A percentile compares a stretch with the other conserved stretches of the same genome.
Conservation (phyloP, 1,140 invertebrate genomes). For the Melanaphis sacchari region DNA sequence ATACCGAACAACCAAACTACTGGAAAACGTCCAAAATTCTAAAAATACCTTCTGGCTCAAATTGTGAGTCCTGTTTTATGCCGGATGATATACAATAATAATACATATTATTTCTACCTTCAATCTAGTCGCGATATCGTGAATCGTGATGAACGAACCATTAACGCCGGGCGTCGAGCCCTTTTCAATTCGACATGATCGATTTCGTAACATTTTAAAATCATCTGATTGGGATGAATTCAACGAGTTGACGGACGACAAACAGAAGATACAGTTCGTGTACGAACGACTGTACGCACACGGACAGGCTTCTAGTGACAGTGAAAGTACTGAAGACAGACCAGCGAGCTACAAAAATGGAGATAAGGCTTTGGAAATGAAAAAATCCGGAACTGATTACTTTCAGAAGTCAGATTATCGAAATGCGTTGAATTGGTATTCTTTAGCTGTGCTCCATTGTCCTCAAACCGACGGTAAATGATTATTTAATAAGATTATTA, state of each 20-base stretch:
- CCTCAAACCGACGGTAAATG: constrained; percentile 26
- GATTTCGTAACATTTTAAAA: background rate
- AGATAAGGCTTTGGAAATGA: background rate
- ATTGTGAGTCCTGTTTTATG: background rate
- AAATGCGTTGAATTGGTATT: constrained; percentile 8
- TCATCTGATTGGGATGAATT: background rate
- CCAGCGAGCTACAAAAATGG: background rate
- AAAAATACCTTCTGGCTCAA: background rate
- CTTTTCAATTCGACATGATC: background rate
- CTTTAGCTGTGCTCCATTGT: background rate
- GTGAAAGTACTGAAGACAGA: background rate
- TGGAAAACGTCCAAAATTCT: constrained; percentile 12
- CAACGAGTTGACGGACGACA: background rate
- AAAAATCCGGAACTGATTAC: background rate
- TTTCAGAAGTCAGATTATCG: constrained; percentile 26
- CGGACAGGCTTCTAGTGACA: background rate
- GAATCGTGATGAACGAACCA: background rate
- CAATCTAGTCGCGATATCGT: background rate
- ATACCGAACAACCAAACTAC: background rate
- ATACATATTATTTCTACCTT: background rate
- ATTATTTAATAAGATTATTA: background rate
- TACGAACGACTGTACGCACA: background rate
- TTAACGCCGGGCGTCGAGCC: background rate
- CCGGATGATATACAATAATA: background rate
- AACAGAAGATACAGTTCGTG: background rate